phyloP scores from a whole-genome alignment of 2,888 invertebrate species.

The Lysandra coridon region DNA sequence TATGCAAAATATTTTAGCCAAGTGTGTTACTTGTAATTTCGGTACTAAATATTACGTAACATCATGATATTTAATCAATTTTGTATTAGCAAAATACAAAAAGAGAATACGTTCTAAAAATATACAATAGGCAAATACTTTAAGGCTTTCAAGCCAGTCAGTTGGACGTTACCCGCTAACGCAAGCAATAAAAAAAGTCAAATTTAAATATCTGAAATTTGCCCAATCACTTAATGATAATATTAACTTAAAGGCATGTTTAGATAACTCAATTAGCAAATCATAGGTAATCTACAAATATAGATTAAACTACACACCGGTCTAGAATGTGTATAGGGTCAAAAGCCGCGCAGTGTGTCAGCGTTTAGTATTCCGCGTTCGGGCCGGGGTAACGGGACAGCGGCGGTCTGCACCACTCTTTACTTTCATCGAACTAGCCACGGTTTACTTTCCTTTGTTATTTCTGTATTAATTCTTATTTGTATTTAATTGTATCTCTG shows the following conservation, averaged over 20 bases:
- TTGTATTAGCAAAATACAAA: too few relatives aligned
- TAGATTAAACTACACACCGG: constrained; percentile 46
- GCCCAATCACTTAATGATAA: too few relatives aligned
- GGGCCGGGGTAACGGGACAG: constrained; percentile 73
- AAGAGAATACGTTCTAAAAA: too few relatives aligned
- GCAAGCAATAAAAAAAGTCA: too few relatives aligned
- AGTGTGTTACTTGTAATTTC: too few relatives aligned
- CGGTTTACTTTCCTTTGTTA: constrained; percentile 80
- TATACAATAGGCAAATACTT: too few relatives aligned
- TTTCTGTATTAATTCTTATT: constrained; percentile 59
- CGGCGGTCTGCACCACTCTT: constrained; percentile 73
- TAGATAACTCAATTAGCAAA: not conserved
- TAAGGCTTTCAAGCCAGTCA: too few relatives aligned
- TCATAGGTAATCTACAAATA: not conserved
- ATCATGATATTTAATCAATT: too few relatives aligned
- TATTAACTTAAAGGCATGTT: not conserved
- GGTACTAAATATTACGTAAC: too few relatives aligned
- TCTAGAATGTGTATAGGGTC: constrained; percentile 79
- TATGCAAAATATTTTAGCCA: not conserved
- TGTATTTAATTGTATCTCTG: constrained; percentile 47
- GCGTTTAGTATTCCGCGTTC: constrained; percentile 78
- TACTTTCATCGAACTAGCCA: constrained; percentile 77
- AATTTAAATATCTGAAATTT: too few relatives aligned
- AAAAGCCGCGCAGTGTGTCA: constrained; percentile 80
- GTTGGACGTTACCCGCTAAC: too few relatives aligned